Evolutionary conservation across 2,113 vertebrate genomes (phyloP), one percentile per base, ranked within the genome.

Genomic region (Sinocyclocheilus grahami): DNA sequence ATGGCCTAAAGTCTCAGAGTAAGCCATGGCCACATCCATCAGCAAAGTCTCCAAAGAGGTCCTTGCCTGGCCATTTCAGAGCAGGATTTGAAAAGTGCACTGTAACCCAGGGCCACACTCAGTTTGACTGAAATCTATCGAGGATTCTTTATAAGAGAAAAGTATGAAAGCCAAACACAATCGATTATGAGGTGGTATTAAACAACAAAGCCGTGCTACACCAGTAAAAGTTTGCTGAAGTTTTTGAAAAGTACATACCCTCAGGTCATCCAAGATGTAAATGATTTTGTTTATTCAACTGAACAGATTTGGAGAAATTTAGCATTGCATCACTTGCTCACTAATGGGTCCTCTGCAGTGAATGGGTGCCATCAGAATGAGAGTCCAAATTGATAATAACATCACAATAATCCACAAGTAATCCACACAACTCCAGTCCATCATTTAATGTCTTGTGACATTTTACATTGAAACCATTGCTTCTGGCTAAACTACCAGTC

Each of bases 31-130:
- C 58, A 63, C 78, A 80, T 80, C 78, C 78, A 63, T 80, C 33
- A 63, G 78, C 22, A 80, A 79, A 80, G 55, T 63, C 33, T 80
- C 78, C n/a, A 24, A 78, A 58, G 77, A 42, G 16, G 78, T 63
- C 58, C 22, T 46, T 80, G 58, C 12, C 22, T 63, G 78, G 58
- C 6, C 58, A 46, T 24, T 27, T 63, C 33, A 24, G 20, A 63
- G 58, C 37, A 24, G 55, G 20, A 79, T 62, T 79, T 42, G 0
- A 80, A 42, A 63, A n/a, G 30, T 60, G 78, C 58, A 9, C 6
- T 46, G 22, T 60, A 60, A 42, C 33, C 63, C 33, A 12, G 8
- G 20, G 37, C 8, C 33, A 72, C 10, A 46, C 71, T 74, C 37
- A 42, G 33, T 74, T 46, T 12, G 37, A 22, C 37, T 46, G 5